These are phyloP conservation scores for Bilobella aurantiaca DNA, from an alignment of 1,140 invertebrate species.

Conservation along the genomic window DNA sequence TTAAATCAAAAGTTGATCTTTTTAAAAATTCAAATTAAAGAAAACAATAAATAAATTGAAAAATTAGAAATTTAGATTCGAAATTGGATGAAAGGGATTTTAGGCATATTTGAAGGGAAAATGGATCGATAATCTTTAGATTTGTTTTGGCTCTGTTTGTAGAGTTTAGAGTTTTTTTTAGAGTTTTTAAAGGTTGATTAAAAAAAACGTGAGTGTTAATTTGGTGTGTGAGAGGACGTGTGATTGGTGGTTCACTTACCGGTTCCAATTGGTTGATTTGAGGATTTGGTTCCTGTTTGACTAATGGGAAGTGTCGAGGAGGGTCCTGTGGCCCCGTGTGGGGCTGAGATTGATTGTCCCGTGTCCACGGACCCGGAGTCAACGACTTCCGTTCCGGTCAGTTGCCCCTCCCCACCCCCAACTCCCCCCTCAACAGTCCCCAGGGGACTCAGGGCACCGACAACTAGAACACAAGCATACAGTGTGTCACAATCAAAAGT, in stretches of 20 bases:
- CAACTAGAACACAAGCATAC: not conserved
- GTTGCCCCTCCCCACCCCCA: not conserved
- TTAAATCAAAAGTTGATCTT: too few relatives aligned
- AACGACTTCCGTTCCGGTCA: slow-evolving; percentile 3
- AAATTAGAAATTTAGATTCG: not conserved
- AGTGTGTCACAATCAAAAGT: not conserved
- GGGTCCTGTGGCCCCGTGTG: not conserved
- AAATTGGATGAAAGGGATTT: not conserved
- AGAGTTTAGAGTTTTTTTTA: too few relatives aligned
- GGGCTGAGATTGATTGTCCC: not conserved
- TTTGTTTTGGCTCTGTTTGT: too few relatives aligned
- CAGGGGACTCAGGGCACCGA: not conserved
- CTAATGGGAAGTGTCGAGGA: not conserved
- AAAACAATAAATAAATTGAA: too few relatives aligned
- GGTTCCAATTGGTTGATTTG: not conserved
- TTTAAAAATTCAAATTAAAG: too few relatives aligned
- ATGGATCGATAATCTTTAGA: too few relatives aligned
- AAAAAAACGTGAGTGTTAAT: too few relatives aligned
- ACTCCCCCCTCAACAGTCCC: not conserved
- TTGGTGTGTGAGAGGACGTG: too few relatives aligned
- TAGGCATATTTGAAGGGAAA: too few relatives aligned
- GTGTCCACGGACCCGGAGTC: not conserved
- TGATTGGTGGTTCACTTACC: not conserved
- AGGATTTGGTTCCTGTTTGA: not conserved
- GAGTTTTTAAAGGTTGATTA: too few relatives aligned